phyloP scores from a whole-genome alignment of 2,888 invertebrate genomes.

The Oscheius myriophilus region DNA sequence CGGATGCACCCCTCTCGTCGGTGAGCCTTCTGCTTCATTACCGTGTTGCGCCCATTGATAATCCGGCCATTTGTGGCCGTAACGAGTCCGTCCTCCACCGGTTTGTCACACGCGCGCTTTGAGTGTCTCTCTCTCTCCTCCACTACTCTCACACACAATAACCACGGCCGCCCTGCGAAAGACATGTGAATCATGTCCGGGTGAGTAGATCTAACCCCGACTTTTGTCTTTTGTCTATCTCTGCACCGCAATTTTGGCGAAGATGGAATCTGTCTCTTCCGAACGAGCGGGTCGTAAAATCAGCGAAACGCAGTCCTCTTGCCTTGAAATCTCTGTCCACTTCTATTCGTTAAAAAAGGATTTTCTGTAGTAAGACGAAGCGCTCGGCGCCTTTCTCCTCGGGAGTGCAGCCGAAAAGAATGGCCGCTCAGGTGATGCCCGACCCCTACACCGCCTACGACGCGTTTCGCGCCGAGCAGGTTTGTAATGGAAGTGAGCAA shows the following conservation, averaged over 20 bases:
- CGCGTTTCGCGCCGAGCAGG: slow-evolving; percentile 28
- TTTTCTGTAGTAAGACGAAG: slow-evolving; percentile 34
- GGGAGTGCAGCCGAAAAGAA: slow-evolving; percentile 34
- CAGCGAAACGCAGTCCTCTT: background rate
- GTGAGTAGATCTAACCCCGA: slow-evolving; percentile 11
- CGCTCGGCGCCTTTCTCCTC: slow-evolving; percentile 28
- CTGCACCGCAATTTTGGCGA: no score
- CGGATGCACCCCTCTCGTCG: no score
- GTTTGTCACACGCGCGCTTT: slow-evolving; percentile 17
- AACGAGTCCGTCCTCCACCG: slow-evolving; percentile 26
- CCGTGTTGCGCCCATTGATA: slow-evolving; percentile 18
- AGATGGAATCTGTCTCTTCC: no score
- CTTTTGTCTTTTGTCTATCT: no score
- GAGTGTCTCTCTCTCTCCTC: slow-evolving; percentile 30
- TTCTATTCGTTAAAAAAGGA: slow-evolving; percentile 27
- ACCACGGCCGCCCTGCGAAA: slow-evolving; percentile 16
- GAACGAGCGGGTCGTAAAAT: no score
- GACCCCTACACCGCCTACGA: slow-evolving; percentile 28
- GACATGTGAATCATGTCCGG: slow-evolving; percentile 12
- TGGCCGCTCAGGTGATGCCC: slow-evolving; percentile 34
- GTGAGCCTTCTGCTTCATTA: slow-evolving; percentile 19
- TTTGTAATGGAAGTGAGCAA: slow-evolving; percentile 12
- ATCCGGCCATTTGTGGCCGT: slow-evolving; percentile 28
- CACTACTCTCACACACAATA: slow-evolving; percentile 29
- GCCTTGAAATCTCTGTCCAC: slow-evolving; percentile 10